Percentiles rank a stretch among this genome's conserved stretches.
These are phyloP conservation scores for Brachyhypopomus gauderio DNA, from an alignment of 2,113 vertebrate species.

Conservation along the genomic window DNA sequence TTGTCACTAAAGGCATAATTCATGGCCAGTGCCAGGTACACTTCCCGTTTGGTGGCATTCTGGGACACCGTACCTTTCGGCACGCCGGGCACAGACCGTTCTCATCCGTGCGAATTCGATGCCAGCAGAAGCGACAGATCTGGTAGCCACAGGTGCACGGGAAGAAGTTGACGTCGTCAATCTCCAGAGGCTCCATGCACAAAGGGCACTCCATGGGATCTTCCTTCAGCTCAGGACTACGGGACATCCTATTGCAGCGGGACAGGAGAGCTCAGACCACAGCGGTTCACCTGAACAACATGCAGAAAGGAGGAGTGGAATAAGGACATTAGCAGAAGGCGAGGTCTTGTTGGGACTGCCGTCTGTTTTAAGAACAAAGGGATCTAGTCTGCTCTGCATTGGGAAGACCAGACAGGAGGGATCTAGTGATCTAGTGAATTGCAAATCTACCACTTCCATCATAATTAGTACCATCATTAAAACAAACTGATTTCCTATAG, in stretches of 20 bases:
- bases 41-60: not conserved
- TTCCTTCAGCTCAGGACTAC: slow-evolving; percentile 97
- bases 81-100: slow-evolving; percentile 99
- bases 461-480: too few species aligned
- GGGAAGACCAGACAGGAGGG: too few species aligned
- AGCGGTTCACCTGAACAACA: slow-evolving; percentile 40
- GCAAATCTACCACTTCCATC: too few species aligned
- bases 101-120: slow-evolving; percentile 98
- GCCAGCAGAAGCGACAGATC: slow-evolving; percentile 99
- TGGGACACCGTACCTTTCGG: slow-evolving; percentile 84
- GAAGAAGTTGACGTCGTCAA: slow-evolving; percentile 99
- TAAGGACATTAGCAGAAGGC: not conserved
- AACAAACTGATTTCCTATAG: not conserved
- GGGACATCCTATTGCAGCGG: slow-evolving; percentile 86
- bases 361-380: not conserved
- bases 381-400: slow-evolving; percentile 1
- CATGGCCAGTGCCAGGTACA: not conserved
- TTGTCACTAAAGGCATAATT: not conserved
- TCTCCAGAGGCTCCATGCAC: slow-evolving; percentile 99
- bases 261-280: slow-evolving; percentile 45
- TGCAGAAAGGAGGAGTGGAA: not conserved
- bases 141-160: slow-evolving; percentile 99
- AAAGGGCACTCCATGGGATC: slow-evolving; percentile 98
- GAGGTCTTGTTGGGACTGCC: not conserved
- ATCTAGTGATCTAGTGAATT: too few species aligned